These are phyloP conservation scores for Caenorhabditis drosophilae DNA, from an alignment of 2,888 invertebrate genomes.

Conservation along the genomic window DNA sequence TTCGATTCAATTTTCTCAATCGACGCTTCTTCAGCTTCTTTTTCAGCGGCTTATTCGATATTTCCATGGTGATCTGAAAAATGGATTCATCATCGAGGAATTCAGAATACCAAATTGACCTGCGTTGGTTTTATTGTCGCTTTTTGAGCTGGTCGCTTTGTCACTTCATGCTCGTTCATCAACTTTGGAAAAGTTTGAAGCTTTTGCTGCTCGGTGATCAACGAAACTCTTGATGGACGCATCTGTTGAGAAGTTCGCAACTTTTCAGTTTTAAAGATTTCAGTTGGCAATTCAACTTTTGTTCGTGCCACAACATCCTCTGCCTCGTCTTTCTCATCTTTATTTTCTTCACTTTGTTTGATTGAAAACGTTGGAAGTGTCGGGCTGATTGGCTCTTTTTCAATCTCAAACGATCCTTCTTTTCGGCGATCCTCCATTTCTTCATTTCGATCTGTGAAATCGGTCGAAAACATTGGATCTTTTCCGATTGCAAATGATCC, in stretches of 20 bases:
- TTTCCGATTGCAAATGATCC: constrained; percentile 38
- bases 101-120: background rate
- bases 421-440: too few species aligned
- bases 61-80: constrained; percentile 19
- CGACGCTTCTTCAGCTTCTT: constrained; percentile 24
- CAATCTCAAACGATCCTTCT: constrained; percentile 22
- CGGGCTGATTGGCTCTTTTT: constrained; percentile 5
- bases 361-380: constrained; percentile 26
- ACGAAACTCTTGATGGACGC: constrained; percentile 20
- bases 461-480: too few species aligned
- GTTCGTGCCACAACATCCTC: background rate
- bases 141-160: background rate
- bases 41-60: constrained; percentile 16
- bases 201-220: constrained; percentile 31
- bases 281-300: constrained; percentile 4
- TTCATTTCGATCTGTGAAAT: too few species aligned
- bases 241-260: background rate
- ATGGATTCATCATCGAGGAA: too few species aligned
- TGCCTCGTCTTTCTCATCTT: too few species aligned
- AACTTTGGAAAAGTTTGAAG: constrained; percentile 30
- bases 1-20: constrained; percentile 30
- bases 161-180: constrained; percentile 31
- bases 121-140: too few species aligned
- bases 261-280: too few species aligned
- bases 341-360: constrained; percentile 8